A percentile compares a stretch with the other conserved stretches of the same genome.
phyloP scores from a whole-genome alignment of 2,113 vertebrate genomes.

The Murina feae region DNA sequence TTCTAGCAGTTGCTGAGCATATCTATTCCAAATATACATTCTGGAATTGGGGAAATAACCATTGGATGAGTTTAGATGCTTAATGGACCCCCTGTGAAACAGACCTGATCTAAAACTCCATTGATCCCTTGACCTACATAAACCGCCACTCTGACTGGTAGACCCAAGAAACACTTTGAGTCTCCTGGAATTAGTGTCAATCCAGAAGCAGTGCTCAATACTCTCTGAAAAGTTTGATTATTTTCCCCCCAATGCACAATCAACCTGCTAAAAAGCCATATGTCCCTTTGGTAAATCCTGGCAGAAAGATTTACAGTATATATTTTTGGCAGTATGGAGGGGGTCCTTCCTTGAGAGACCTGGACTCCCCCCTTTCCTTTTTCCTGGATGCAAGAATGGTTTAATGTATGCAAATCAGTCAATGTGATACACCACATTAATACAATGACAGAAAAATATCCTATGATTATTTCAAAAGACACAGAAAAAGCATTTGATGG shows the following conservation, averaged over 20 bases:
- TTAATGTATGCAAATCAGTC: too few species aligned
- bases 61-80: neutral
- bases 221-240: neutral
- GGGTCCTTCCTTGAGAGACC: neutral
- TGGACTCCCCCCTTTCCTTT: neutral
- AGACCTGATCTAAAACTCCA: neutral
- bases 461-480: too few species aligned
- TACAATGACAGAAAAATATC: too few species aligned
- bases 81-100: neutral
- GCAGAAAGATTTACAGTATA: neutral
- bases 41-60: neutral
- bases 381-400: too few species aligned
- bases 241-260: neutral
- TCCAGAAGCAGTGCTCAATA: neutral
- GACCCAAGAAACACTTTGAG: neutral
- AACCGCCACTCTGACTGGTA: neutral
- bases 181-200: neutral
- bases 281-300: neutral
- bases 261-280: neutral
- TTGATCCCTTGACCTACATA: neutral
- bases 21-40: neutral
- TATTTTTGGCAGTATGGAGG: neutral
- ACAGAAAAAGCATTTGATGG: too few species aligned
- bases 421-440: too few species aligned
- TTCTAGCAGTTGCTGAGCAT: neutral